These are phyloP conservation scores for Picus viridis DNA, from an alignment of 2,797 vertebrate genomes.

Conservation along the genomic window DNA sequence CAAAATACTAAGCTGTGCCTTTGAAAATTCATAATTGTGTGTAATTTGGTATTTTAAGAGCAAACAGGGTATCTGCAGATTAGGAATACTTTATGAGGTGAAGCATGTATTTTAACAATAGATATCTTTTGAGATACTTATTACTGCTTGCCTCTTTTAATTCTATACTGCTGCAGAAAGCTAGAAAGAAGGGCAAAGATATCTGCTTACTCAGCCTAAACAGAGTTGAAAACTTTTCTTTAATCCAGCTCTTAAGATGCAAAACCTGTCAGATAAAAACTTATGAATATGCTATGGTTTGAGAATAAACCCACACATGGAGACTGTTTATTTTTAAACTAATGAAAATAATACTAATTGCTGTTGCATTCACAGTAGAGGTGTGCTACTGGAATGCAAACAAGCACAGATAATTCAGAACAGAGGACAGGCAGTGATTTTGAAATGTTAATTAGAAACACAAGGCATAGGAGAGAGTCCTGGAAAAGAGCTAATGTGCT, in stretches of 20 bases:
- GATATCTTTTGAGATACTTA: neutral
- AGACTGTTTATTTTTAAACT: slow-evolving; percentile 37
- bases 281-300: neutral
- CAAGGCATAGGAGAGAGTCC: neutral
- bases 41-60: neutral
- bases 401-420: slow-evolving; percentile 38
- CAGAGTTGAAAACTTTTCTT: slow-evolving; percentile 14
- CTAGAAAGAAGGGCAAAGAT: neutral
- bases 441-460: slow-evolving; percentile 67
- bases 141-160: neutral
- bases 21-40: neutral
- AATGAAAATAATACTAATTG: slow-evolving; percentile 59
- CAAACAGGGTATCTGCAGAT: neutral
- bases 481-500: neutral
- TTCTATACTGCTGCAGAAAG: neutral
- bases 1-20: neutral
- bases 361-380: slow-evolving; percentile 36
- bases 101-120: neutral
- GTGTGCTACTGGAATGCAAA: slow-evolving; percentile 48
- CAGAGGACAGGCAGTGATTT: slow-evolving; percentile 4
- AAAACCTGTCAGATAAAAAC: slow-evolving; percentile 2
- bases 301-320: slow-evolving; percentile 42
- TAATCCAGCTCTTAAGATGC: slow-evolving; percentile 26
- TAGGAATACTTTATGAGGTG: neutral
- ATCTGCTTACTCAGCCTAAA: slow-evolving; percentile 33